These are phyloP conservation scores for Druceiella hillmani DNA, from an alignment of 2,888 invertebrate species.

Conservation along the genomic window DNA sequence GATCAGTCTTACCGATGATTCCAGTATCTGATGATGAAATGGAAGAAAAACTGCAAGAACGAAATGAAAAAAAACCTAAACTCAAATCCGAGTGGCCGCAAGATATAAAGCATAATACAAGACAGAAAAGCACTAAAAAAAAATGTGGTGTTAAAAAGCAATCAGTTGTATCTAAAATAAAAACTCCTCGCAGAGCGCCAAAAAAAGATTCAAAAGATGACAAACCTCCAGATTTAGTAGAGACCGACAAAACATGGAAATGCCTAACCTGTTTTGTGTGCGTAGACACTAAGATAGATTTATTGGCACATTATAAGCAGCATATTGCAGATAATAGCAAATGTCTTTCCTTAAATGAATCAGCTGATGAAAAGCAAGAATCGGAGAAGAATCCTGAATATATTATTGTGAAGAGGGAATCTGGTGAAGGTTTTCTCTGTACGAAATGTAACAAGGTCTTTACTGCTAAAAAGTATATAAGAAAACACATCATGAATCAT, in stretches of 20 bases:
- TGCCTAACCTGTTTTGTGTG: conserved; percentile 32
- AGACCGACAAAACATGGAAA: conserved; percentile 19
- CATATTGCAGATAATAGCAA: conserved; percentile 19
- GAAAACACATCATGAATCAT: conserved; percentile 31
- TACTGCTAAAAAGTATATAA: conserved; percentile 28
- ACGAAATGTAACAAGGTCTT: conserved; percentile 30
- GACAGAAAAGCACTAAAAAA: too few relatives aligned
- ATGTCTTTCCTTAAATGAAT: not conserved
- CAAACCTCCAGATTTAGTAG: conserved; percentile 12
- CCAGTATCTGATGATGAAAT: too few relatives aligned
- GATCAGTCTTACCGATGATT: too few relatives aligned
- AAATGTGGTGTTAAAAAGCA: too few relatives aligned
- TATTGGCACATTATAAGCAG: conserved; percentile 32
- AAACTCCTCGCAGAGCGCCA: too few relatives aligned
- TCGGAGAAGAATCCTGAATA: conserved; percentile 7
- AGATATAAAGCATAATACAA: too few relatives aligned
- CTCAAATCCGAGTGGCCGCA: too few relatives aligned
- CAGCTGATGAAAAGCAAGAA: conserved; percentile 2
- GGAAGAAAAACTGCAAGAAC: too few relatives aligned
- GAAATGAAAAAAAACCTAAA: too few relatives aligned
- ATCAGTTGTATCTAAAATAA: too few relatives aligned
- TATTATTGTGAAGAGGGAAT: conserved; percentile 22
- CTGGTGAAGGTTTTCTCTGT: conserved; percentile 33
- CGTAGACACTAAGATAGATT: conserved; percentile 25
- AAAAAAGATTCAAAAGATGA: conserved; percentile 12